These are phyloP conservation scores for Julus scanicus DNA, from an alignment of 2,888 invertebrate species.

Conservation along the genomic window DNA sequence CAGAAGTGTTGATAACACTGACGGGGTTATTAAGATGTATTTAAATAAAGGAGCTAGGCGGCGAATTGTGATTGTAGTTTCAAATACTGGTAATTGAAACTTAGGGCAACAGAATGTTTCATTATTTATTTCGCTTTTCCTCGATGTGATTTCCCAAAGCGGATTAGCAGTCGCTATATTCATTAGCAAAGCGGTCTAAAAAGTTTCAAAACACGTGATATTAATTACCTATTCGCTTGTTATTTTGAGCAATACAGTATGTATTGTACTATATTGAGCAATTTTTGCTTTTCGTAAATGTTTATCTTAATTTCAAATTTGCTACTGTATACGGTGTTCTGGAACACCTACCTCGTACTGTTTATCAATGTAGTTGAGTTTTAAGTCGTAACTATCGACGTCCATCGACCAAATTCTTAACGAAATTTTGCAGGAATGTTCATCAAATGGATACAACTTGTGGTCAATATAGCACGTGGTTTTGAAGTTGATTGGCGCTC, in stretches of 20 bases:
- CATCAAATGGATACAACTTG: constrained; percentile 54
- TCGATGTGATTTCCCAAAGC: constrained; percentile 8
- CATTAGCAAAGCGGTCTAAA: neutral
- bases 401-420: constrained; percentile 34
- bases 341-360: neutral
- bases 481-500: constrained; percentile 8
- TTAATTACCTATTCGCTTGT: too few relatives aligned
- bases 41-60: constrained; percentile 42
- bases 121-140: neutral
- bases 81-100: too few relatives aligned
- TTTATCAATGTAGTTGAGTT: neutral
- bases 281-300: too few relatives aligned
- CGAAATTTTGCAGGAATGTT: constrained; percentile 50
- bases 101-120: too few relatives aligned
- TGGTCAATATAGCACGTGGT: constrained; percentile 50
- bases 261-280: too few relatives aligned
- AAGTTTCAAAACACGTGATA: too few relatives aligned
- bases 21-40: constrained; percentile 32
- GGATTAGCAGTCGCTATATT: neutral
- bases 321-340: too few relatives aligned
- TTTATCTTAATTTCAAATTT: too few relatives aligned
- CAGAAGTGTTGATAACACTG: neutral
- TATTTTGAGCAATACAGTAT: too few relatives aligned
- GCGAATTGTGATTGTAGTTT: neutral
- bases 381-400: neutral